phyloP scores from a whole-genome alignment of 1,140 invertebrate genomes.

The Drosophila oshimai region DNA sequence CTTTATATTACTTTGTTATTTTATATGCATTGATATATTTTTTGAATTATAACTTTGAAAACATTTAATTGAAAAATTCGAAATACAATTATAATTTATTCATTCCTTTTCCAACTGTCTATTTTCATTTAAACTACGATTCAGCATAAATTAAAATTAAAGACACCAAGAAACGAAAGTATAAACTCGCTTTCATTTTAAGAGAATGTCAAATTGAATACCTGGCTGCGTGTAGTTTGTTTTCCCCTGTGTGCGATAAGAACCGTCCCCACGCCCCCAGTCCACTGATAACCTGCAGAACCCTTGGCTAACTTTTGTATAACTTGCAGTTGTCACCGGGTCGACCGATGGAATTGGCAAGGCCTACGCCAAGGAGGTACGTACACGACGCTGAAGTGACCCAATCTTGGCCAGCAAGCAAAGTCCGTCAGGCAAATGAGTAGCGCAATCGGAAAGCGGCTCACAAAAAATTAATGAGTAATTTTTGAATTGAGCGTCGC shows the following conservation, averaged over 20 bases:
- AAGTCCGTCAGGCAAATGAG: constrained; percentile 12
- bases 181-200: too few relatives aligned
- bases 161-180: too few relatives aligned
- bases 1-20: too few relatives aligned
- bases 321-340: constrained; percentile 92
- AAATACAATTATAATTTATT: too few relatives aligned
- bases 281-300: constrained; percentile 2
- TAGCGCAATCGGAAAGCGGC: constrained; percentile 1
- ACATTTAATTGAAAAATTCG: too few relatives aligned
- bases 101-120: too few relatives aligned
- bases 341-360: constrained; percentile 97
- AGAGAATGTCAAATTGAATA: neutral
- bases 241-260: constrained; percentile 39
- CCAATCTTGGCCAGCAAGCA: constrained; percentile 3
- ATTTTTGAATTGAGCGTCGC: constrained; percentile 14
- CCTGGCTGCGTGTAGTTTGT: too few relatives aligned
- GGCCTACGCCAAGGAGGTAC: constrained; percentile 91
- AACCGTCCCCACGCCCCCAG: neutral
- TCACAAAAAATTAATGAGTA: constrained; percentile 23
- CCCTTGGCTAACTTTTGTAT: constrained; percentile 12
- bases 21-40: too few relatives aligned
- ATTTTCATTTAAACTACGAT: too few relatives aligned
- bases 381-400: constrained; percentile 23
- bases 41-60: too few relatives aligned
- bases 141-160: too few relatives aligned